Percentiles rank a stretch among this genome's conserved stretches.
Evolutionary conservation across 2,113 vertebrate genomes (phyloP).

Genomic region (Cynopterus brachyotis): DNA sequence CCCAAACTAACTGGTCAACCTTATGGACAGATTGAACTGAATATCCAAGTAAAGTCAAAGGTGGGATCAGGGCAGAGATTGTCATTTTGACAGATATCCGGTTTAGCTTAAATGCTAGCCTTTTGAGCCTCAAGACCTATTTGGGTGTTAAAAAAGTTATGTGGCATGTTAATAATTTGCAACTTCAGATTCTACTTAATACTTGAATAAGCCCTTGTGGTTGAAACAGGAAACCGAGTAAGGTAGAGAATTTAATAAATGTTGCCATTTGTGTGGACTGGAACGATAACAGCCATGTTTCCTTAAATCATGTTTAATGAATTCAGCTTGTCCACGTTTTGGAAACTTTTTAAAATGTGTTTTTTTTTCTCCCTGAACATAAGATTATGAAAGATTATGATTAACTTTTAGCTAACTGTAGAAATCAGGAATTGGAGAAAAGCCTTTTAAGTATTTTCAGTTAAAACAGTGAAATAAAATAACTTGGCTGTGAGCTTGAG

Average conservation of each 20-base stretch:
- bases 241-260: conserved; percentile 62
- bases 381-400: conserved; percentile 49
- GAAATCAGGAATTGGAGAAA: conserved; percentile 21
- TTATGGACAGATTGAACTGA: conserved; percentile 59
- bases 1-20: not conserved
- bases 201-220: conserved; percentile 57
- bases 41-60: conserved; percentile 61
- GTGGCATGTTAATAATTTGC: conserved; percentile 71
- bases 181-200: conserved; percentile 73
- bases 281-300: conserved; percentile 46
- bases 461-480: conserved; percentile 43
- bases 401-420: conserved; percentile 38
- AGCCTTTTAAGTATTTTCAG: conserved; percentile 40
- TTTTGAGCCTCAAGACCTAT: conserved; percentile 52
- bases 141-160: conserved; percentile 55
- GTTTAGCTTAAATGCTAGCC: conserved; percentile 59
- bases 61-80: conserved; percentile 29
- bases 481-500: conserved; percentile 33
- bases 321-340: conserved; percentile 55
- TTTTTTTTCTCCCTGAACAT: not conserved
- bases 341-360: not conserved
- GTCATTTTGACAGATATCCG: conserved; percentile 52
- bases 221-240: conserved; percentile 67
- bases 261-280: conserved; percentile 60
- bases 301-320: conserved; percentile 62